A percentile compares a stretch with the other conserved stretches of the same genome.
Evolutionary conservation across 2,113 vertebrate genomes (phyloP).

Genomic region (Strix aluco): DNA sequence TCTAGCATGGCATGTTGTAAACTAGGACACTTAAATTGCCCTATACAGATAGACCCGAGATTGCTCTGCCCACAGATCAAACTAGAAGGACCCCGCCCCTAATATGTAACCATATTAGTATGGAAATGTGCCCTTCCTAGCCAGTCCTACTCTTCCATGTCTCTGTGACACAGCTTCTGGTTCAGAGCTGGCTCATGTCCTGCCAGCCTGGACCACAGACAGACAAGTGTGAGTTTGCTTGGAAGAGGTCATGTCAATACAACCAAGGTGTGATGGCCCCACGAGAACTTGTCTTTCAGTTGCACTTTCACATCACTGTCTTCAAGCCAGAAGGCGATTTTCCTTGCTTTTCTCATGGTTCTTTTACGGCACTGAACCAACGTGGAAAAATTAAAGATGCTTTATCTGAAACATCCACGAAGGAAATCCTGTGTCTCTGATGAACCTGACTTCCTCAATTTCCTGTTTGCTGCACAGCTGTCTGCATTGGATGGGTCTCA

Average conservation of each 20-base stretch:
- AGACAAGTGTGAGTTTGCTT: background rate
- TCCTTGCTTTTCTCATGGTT: background rate
- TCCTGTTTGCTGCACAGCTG: slow-evolving; percentile 78
- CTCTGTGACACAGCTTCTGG: background rate
- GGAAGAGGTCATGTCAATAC: background rate
- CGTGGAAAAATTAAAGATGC: slow-evolving; percentile 46
- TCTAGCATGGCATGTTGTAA: background rate
- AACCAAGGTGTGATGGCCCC: background rate
- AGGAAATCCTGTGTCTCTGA: slow-evolving; percentile 77
- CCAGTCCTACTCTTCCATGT: background rate
- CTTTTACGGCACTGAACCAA: slow-evolving; percentile 15
- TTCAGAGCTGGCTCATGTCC: background rate
- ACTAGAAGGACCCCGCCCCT: background rate
- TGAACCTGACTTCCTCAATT: slow-evolving; percentile 82
- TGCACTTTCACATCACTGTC: background rate
- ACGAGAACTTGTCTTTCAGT: background rate
- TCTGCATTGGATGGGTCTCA: slow-evolving; percentile 70
- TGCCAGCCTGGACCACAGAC: rapidly evolving
- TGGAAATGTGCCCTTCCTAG: background rate
- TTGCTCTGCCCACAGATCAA: background rate
- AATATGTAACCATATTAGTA: background rate
- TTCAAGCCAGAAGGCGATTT: background rate
- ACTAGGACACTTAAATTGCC: background rate
- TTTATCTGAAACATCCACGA: slow-evolving; percentile 70
- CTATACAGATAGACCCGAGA: background rate